Conservation (phyloP, 1,140 invertebrate species). For the Danaus plexippus region DNA sequence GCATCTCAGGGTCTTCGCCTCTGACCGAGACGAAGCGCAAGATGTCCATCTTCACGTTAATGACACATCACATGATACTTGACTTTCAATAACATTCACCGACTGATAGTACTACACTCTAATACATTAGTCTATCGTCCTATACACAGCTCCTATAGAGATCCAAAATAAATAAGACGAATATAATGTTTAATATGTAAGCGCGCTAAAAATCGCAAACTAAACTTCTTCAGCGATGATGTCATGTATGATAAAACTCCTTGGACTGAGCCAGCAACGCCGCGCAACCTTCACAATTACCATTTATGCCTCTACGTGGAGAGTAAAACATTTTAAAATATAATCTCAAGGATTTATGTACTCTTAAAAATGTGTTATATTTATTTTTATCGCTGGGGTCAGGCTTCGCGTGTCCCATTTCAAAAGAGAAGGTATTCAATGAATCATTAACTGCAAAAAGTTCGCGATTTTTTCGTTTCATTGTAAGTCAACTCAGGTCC, state of each 20-base stretch:
- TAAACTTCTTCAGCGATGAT: conserved; percentile 40
- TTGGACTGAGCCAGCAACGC: conserved; percentile 14
- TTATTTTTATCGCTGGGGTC: conserved; percentile 8
- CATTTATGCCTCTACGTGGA: conserved; percentile 26
- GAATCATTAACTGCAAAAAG: conserved; percentile 9
- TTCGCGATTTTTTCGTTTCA: too few relatives aligned
- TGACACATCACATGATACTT: too few relatives aligned
- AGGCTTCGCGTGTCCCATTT: conserved; percentile 12
- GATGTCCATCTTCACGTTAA: too few relatives aligned
- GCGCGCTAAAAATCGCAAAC: conserved; percentile 38
- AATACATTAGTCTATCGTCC: too few relatives aligned
- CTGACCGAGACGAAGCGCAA: too few relatives aligned
- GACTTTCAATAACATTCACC: too few relatives aligned
- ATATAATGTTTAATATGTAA: conserved; percentile 10
- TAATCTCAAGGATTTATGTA: conserved; percentile 25
- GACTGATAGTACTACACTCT: too few relatives aligned
- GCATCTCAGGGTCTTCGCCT: too few relatives aligned
- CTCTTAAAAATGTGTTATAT: conserved; percentile 12
- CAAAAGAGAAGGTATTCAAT: conserved; percentile 6
- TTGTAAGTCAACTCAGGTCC: too few relatives aligned
- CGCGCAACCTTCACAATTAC: conserved; percentile 36
- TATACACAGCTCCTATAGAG: too few relatives aligned
- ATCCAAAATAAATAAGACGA: too few relatives aligned
- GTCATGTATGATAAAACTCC: conserved; percentile 35
- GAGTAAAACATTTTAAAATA: conserved; percentile 21